Evolutionary conservation across 2,113 vertebrate genomes (phyloP).

Genomic region (Seriola aureovittata): DNA sequence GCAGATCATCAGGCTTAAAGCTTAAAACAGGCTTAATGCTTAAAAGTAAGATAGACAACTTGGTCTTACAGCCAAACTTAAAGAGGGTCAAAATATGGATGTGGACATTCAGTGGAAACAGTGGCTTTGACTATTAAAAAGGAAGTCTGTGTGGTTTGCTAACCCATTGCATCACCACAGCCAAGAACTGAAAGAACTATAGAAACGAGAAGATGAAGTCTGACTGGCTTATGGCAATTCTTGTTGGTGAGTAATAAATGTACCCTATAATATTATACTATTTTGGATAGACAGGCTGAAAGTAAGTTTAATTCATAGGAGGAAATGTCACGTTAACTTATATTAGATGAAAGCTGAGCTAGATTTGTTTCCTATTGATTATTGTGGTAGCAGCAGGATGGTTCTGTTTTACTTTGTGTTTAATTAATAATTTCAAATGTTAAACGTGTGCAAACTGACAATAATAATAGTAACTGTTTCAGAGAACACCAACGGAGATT

Average conservation of each 20-base stretch:
- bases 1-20: background rate
- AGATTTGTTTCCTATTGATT: background rate
- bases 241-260: constrained; percentile 33
- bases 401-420: background rate
- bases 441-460: no score
- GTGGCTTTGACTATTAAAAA: background rate
- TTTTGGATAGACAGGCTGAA: no score
- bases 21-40: background rate
- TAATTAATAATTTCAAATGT: no score
- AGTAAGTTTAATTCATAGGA: no score
- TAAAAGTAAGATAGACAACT: background rate
- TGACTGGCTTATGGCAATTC: background rate
- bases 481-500: no score
- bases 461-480: no score
- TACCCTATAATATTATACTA: no score
- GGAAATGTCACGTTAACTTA: no score
- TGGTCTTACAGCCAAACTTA: background rate
- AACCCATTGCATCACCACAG: background rate
- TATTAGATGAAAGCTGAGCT: background rate
- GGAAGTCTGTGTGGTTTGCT: constrained; percentile 30
- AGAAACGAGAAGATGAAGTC: constrained; percentile 10
- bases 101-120: constrained; percentile 22
- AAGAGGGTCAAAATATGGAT: background rate
- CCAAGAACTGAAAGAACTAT: background rate
- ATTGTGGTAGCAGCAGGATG: background rate